These are phyloP conservation scores for Seira musarum DNA, from an alignment of 2,888 invertebrate species.

Conservation along the genomic window DNA sequence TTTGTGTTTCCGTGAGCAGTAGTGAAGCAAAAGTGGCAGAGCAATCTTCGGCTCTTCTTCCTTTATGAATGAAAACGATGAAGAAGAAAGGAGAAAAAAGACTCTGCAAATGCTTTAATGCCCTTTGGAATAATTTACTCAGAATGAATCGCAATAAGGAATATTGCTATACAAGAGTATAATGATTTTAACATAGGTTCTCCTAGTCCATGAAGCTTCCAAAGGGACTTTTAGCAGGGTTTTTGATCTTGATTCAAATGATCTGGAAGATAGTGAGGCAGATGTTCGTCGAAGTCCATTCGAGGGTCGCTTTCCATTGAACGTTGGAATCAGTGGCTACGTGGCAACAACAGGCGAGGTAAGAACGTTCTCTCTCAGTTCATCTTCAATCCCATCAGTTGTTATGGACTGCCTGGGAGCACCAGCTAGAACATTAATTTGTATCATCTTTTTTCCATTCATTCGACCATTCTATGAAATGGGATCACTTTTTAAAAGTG, in stretches of 20 bases:
- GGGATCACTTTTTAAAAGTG: conserved; percentile 8
- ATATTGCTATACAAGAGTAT: background rate
- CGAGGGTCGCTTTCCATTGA: conserved; percentile 94
- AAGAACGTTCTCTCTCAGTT: conserved; percentile 71
- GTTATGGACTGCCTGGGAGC: background rate
- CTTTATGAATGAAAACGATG: background rate
- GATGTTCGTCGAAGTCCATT: conserved; percentile 87
- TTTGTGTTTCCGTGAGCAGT: background rate
- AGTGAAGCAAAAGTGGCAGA: background rate
- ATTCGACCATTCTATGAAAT: background rate
- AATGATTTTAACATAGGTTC: conserved; percentile 76
- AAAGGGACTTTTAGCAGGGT: conserved; percentile 95
- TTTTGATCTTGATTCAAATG: conserved; percentile 93
- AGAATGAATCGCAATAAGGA: background rate
- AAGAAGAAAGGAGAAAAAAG: background rate
- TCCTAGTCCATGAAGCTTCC: conserved; percentile 91
- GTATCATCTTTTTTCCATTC: background rate
- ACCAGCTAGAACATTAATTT: background rate
- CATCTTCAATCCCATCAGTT: background rate
- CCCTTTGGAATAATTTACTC: conserved; percentile 9
- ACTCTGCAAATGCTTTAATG: background rate
- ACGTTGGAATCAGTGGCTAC: conserved; percentile 94
- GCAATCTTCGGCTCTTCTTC: background rate
- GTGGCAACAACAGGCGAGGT: conserved; percentile 97
- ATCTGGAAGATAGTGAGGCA: conserved; percentile 86